Conservation (phyloP, 2,797 vertebrate genomes). For the Ataeniobius toweri region DNA sequence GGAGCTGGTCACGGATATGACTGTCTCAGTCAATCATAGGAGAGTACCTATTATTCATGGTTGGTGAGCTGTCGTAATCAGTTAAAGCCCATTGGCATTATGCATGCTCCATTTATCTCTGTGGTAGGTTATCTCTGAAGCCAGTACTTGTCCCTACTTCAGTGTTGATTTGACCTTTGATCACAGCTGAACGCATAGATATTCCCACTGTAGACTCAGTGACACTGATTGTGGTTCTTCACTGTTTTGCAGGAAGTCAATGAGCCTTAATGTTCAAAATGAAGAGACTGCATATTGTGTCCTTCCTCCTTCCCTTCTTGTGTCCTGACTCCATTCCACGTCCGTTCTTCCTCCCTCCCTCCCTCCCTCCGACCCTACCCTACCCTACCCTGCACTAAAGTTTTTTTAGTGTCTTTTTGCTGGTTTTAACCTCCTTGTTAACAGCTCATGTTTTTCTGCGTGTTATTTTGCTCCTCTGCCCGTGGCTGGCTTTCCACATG, state of each 20-base stretch:
- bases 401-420: neutral
- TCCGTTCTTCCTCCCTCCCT: too few relatives aligned
- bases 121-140: slow-evolving; percentile 53
- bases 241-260: neutral
- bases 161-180: slow-evolving; percentile 21
- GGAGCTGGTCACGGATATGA: slow-evolving; percentile 32
- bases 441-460: neutral
- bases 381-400: neutral
- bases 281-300: slow-evolving; percentile 3
- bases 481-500: neutral
- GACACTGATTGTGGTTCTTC: slow-evolving; percentile 8
- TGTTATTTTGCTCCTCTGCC: neutral
- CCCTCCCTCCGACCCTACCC: neutral
- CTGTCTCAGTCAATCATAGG: slow-evolving; percentile 29
- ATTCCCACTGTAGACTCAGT: slow-evolving; percentile 6
- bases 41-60: slow-evolving; percentile 42
- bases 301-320: neutral
- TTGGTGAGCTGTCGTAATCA: slow-evolving; percentile 39
- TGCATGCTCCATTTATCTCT: slow-evolving; percentile 61
- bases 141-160: slow-evolving; percentile 47
- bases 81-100: slow-evolving; percentile 55
- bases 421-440: neutral
- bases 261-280: slow-evolving; percentile 1
- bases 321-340: too few relatives aligned
- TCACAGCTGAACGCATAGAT: neutral